Conservation (phyloP, 2,888 invertebrate species). For the Drosophila melanocephala region DNA sequence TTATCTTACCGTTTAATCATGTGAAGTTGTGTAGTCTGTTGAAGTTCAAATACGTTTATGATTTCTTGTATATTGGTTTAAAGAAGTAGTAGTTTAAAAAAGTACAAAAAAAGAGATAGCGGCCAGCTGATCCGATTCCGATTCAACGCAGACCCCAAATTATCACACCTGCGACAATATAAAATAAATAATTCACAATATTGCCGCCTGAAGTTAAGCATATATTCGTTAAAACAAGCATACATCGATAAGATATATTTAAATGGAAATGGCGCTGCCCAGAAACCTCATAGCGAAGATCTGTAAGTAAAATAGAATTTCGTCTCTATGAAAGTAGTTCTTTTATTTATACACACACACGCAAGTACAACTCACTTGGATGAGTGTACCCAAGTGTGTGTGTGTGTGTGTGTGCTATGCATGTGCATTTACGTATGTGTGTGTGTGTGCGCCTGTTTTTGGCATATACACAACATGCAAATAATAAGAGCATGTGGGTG, state of each 20-base stretch:
- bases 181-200: constrained; percentile 54
- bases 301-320: constrained; percentile 82
- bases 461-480: constrained; percentile 19
- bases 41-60: constrained; percentile 22
- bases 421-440: not conserved
- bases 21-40: constrained; percentile 35
- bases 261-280: constrained; percentile 84
- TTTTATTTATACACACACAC: constrained; percentile 27
- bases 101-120: constrained; percentile 39
- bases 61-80: constrained; percentile 31
- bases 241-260: constrained; percentile 72
- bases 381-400: constrained; percentile 3
- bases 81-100: constrained; percentile 11
- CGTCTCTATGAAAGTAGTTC: constrained; percentile 36
- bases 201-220: constrained; percentile 4
- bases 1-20: constrained; percentile 34
- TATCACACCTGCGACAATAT: constrained; percentile 71
- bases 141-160: constrained; percentile 32
- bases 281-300: constrained; percentile 85
- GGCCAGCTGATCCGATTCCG: constrained; percentile 52
- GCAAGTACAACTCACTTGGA: not conserved
- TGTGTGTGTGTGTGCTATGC: not conserved
- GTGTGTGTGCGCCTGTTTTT: constrained; percentile 4
- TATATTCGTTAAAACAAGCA: constrained; percentile 17
- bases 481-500: constrained; percentile 45